A percentile compares a stretch with the other conserved stretches of the same genome.
These are phyloP conservation scores for Adineta ricciae DNA, from an alignment of 2,888 invertebrate genomes.

Conservation along the genomic window DNA sequence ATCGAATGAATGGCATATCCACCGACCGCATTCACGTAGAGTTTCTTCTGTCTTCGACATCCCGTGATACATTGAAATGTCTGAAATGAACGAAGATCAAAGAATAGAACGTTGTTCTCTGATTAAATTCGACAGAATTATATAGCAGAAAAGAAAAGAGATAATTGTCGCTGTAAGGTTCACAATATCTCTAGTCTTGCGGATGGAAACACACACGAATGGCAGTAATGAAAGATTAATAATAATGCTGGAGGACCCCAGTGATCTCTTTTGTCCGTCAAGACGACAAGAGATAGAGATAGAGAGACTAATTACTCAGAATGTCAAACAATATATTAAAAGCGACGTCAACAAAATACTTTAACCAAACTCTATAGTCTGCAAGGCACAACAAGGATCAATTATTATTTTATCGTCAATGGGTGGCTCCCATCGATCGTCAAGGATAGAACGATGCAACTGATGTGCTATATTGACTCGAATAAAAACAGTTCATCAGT, in stretches of 20 bases:
- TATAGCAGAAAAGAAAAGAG: neutral
- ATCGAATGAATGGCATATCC: constrained; percentile 28
- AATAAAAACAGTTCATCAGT: neutral
- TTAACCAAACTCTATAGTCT: neutral
- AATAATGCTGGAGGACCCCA: neutral
- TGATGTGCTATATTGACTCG: neutral
- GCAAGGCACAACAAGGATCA: neutral
- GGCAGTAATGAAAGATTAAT: neutral
- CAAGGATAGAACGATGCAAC: neutral
- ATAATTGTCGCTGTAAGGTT: neutral
- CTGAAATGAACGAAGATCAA: neutral
- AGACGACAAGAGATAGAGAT: neutral
- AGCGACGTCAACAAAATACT: neutral
- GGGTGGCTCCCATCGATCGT: neutral
- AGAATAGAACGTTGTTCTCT: neutral
- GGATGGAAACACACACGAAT: neutral
- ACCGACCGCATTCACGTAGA: constrained; percentile 23
- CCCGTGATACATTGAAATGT: neutral
- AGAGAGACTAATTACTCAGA: neutral
- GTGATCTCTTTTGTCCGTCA: neutral
- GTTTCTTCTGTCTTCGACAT: neutral
- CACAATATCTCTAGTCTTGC: neutral
- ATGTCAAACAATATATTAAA: neutral
- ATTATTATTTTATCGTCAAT: neutral
- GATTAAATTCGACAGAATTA: neutral